phyloP scores from a whole-genome alignment of 2,113 vertebrate genomes.

The Pygoscelis adeliae region DNA sequence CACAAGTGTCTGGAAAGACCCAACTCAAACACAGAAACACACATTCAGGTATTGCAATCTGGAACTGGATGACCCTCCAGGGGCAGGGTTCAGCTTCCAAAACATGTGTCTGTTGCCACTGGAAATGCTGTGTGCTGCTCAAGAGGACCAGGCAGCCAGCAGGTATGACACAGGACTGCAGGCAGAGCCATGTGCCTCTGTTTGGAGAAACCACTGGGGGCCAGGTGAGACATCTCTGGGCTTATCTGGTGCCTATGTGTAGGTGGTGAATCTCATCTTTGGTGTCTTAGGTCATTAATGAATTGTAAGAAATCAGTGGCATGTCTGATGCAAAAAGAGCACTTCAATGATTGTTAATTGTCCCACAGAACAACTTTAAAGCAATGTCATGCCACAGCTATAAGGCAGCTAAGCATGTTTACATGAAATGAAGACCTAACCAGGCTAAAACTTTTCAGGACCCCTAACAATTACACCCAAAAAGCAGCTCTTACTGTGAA shows the following conservation, averaged over 20 bases:
- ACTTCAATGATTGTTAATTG: background rate
- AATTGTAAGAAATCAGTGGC: background rate
- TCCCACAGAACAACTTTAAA: background rate
- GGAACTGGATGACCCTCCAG: background rate
- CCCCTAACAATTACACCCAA: background rate
- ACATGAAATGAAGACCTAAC: background rate
- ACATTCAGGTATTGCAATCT: background rate
- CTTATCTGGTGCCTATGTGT: background rate
- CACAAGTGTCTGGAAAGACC: background rate
- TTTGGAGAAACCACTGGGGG: background rate
- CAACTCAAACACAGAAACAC: background rate
- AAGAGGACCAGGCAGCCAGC: background rate
- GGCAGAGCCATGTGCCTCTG: background rate
- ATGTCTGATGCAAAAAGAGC: background rate
- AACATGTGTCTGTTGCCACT: background rate
- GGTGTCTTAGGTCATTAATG: background rate
- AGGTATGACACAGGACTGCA: background rate
- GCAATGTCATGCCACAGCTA: background rate
- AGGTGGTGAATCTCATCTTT: background rate
- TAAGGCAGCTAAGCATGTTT: background rate
- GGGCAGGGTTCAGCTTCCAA: background rate
- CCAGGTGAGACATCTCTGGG: background rate
- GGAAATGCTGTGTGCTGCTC: background rate
- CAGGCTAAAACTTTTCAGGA: background rate
- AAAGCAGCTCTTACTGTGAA: background rate